Evolutionary conservation across 1,140 invertebrate genomes (phyloP).

Genomic region (Doryteuthis pealeii): DNA sequence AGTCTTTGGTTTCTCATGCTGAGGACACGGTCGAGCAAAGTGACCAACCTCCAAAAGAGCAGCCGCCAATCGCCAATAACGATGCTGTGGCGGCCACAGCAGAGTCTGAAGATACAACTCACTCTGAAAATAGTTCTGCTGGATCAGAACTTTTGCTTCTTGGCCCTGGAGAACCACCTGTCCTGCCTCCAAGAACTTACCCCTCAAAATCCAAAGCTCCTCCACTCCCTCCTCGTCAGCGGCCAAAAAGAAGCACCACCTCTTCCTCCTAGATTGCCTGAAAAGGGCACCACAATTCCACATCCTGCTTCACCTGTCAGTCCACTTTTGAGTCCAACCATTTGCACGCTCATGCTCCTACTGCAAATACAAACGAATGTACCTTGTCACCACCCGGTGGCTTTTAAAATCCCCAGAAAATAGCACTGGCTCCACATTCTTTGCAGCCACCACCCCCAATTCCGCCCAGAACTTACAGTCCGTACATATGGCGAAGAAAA

Average conservation of each 20-base stretch:
- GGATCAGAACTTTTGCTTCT: conserved; percentile 23
- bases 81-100: background rate
- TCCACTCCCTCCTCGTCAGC: conserved; percentile 44
- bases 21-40: background rate
- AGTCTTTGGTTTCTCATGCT: background rate
- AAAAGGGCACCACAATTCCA: background rate
- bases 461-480: conserved; percentile 53
- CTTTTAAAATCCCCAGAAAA: conserved; percentile 52
- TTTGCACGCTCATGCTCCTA: conserved; percentile 11
- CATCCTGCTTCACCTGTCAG: background rate
- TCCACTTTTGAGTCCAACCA: conserved; percentile 18
- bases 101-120: background rate
- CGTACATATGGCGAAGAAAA: conserved; percentile 38
- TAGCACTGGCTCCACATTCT: background rate
- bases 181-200: conserved; percentile 50
- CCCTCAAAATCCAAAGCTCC: conserved; percentile 35
- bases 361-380: conserved; percentile 20
- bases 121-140: conserved; percentile 21
- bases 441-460: conserved; percentile 38
- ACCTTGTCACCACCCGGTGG: conserved; percentile 58
- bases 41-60: background rate
- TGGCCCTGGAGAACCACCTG: conserved; percentile 33
- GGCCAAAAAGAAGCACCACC: conserved; percentile 41
- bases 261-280: conserved; percentile 37
- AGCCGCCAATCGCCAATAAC: too few relatives aligned